Percentiles rank a stretch among this genome's conserved stretches.
Conservation (phyloP, 2,888 invertebrate genomes). For the Pristionchus exspectatus region DNA sequence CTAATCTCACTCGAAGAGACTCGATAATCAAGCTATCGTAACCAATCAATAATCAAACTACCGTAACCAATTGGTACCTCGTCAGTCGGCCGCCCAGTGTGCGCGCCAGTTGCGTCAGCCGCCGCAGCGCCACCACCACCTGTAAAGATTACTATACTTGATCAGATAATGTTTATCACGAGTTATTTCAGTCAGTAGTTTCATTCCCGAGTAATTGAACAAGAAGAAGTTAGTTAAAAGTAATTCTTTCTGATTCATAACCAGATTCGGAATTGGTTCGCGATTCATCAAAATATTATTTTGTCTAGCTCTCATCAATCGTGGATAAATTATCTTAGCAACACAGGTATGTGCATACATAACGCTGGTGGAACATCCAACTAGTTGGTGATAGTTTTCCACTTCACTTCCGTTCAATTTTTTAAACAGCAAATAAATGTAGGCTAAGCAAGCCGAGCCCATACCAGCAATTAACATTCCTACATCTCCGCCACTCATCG, state of each 20-base stretch:
- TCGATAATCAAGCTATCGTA: background rate
- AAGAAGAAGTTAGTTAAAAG: conserved; percentile 1
- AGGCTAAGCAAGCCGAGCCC: no score
- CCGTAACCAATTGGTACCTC: conserved; percentile 11
- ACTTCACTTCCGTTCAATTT: background rate
- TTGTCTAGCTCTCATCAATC: no score
- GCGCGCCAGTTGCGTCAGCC: conserved; percentile 40
- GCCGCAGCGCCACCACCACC: conserved; percentile 32
- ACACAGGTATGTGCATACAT: background rate
- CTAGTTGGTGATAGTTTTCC: background rate
- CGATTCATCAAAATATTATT: no score
- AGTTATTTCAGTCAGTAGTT: background rate
- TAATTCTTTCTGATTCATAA: background rate
- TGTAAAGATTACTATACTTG: background rate
- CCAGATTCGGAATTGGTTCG: background rate
- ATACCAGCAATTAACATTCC: no score
- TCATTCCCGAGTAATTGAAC: background rate
- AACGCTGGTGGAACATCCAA: background rate
- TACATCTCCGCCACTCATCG: background rate
- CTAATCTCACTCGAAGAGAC: no score
- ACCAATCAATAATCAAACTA: background rate
- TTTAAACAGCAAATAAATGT: background rate
- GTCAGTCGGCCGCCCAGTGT: conserved; percentile 43
- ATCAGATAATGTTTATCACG: conserved; percentile 36
- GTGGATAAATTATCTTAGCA: no score